Evolutionary conservation across 2,888 invertebrate genomes (phyloP), one percentile per base, ranked within the genome.

Genomic region (Parnassius smintheus): DNA sequence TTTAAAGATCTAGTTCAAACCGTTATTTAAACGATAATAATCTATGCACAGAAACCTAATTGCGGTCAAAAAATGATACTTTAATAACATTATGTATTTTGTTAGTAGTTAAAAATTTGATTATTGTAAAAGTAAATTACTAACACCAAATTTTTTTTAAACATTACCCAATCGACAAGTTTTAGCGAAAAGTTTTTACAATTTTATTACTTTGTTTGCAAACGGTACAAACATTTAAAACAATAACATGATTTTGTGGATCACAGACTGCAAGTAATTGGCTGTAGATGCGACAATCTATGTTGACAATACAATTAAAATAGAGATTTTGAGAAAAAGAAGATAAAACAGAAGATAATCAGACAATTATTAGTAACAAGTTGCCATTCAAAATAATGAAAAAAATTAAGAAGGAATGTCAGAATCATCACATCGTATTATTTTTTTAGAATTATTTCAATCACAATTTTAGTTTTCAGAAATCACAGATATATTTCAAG

Each of bases 401-500:
- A 25, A 25, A 25, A 25, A 25, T 25, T 25, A 25, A 25, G 25
- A 25, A 2, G 22, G 25, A 25, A 48, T 44, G 7, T 51, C 18
- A 58, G n/a, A 50, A 50, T 22, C 22, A n/a, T 60, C 54, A 42
- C 60, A 59, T 46, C 59, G 11, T 45, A 9, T 51, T 51, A 10
- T n/a, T 42, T 51, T 51, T 52, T 50, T 51, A 41, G n/a, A 53
- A 53, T 42, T 54, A 60, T 60, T 53, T 49, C 54, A 55, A 55
- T 12, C 46, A 42, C 41, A 57, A 57, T 59, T 60, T 59, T 35
- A 12, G 18, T 54, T 54, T 54, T 54, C 18, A 48, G 48, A 13
- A n/a, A 60, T 60, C 54, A 60, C 60, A 60, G 54, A 48, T 22
- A 53, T 44, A 53, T 48, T 59, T 59, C 25, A 13, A 52, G 52